Conservation (phyloP, 2,888 invertebrate species). For the Fragum sueziense region DNA sequence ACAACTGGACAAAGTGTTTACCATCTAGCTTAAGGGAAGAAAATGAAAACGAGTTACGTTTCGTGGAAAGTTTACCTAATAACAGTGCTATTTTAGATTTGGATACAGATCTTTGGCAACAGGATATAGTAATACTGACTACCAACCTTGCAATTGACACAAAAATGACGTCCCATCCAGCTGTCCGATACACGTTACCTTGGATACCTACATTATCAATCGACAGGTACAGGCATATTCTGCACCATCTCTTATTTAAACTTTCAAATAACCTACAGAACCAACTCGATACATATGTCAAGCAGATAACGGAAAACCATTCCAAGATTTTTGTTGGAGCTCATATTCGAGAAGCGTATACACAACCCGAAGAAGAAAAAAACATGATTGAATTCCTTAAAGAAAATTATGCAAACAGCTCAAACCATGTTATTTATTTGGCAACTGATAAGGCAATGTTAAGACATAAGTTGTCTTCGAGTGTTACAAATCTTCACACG, state of each 20-base stretch:
- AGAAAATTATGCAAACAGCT: neutral
- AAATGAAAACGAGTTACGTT: neutral
- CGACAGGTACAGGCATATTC: neutral
- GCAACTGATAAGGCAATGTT: neutral
- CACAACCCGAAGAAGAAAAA: neutral
- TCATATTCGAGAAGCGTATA: neutral
- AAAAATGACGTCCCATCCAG: neutral
- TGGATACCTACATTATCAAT: neutral
- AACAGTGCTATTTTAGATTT: neutral
- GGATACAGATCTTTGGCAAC: neutral
- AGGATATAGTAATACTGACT: neutral
- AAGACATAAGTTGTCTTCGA: too few species aligned
- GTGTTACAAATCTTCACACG: neutral
- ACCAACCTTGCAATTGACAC: neutral
- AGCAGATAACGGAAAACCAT: neutral
- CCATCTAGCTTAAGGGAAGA: neutral
- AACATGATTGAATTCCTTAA: neutral
- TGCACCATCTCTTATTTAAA: conserved; percentile 7
- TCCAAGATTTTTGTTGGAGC: neutral
- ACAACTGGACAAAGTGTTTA: neutral
- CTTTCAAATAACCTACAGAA: neutral
- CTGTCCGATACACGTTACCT: neutral
- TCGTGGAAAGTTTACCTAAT: neutral
- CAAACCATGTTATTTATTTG: neutral
- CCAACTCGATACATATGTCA: neutral